Evolutionary conservation across 2,888 invertebrate species (phyloP).

Genomic region (Lasioglossum morio): DNA sequence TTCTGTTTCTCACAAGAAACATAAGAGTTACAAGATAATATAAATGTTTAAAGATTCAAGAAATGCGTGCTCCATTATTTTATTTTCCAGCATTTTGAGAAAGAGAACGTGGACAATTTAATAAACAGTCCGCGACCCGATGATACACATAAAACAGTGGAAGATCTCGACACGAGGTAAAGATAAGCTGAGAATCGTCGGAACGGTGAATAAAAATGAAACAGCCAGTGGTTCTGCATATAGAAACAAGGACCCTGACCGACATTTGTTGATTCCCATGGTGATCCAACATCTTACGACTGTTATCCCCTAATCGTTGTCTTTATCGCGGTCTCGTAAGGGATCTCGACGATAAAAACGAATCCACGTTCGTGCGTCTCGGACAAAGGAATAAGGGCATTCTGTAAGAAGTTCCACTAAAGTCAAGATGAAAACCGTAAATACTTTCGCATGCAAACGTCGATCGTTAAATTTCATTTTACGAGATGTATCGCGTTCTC

Average conservation of each 20-base stretch:
- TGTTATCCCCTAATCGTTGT: background rate
- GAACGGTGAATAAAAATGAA: background rate
- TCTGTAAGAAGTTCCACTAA: slow-evolving; percentile 14
- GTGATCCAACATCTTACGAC: background rate
- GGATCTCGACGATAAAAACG: slow-evolving; percentile 13
- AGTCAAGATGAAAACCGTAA: slow-evolving; percentile 41
- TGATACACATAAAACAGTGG: background rate
- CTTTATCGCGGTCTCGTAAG: background rate
- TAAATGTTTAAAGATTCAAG: background rate
- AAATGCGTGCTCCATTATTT: too few species aligned
- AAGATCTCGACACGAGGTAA: background rate
- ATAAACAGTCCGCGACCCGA: background rate
- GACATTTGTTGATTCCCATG: background rate
- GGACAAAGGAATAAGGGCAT: background rate
- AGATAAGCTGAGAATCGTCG: background rate
- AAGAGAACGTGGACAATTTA: background rate
- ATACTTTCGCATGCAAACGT: slow-evolving; percentile 9
- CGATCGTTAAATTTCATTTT: slow-evolving; percentile 39
- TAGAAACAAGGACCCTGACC: background rate
- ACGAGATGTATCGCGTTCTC: slow-evolving; percentile 17
- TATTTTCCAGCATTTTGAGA: background rate
- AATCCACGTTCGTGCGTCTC: background rate
- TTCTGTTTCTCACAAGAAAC: too few species aligned
- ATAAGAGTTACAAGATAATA: too few species aligned
- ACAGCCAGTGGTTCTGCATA: background rate